Evolutionary conservation across 2,113 vertebrate species (phyloP).

Genomic region (Petromus typicus): DNA sequence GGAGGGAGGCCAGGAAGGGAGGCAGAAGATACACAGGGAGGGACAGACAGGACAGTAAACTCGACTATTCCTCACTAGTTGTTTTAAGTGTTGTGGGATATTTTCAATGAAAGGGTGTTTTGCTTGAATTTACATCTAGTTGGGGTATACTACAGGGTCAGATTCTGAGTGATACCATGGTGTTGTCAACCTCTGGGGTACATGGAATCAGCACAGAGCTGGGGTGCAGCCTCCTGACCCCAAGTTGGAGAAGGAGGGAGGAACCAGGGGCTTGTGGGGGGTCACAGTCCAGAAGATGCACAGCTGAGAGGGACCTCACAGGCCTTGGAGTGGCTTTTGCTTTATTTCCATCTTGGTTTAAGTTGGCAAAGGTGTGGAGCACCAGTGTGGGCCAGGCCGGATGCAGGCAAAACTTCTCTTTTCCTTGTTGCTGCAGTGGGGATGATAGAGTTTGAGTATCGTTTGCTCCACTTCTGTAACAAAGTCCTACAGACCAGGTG

Average conservation of each 20-base stretch:
- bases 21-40: conserved; percentile 41
- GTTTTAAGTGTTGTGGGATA: background rate
- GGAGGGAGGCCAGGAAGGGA: conserved; percentile 38
- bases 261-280: no score
- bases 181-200: background rate
- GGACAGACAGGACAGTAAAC: background rate
- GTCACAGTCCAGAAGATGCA: background rate
- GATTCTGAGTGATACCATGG: background rate
- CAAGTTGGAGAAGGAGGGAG: background rate
- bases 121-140: background rate
- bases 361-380: background rate
- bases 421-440: background rate
- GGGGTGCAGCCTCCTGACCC: background rate
- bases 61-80: background rate
- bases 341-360: background rate
- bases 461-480: background rate
- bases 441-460: background rate
- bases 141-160: background rate
- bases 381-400: background rate
- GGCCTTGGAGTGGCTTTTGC: background rate
- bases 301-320: background rate
- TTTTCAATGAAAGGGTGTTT: background rate
- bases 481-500: background rate
- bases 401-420: background rate
- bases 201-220: background rate